Evolutionary conservation across 2,888 invertebrate species (phyloP), one percentile per base, ranked within the genome.

Genomic region (Fragum sueziense): DNA sequence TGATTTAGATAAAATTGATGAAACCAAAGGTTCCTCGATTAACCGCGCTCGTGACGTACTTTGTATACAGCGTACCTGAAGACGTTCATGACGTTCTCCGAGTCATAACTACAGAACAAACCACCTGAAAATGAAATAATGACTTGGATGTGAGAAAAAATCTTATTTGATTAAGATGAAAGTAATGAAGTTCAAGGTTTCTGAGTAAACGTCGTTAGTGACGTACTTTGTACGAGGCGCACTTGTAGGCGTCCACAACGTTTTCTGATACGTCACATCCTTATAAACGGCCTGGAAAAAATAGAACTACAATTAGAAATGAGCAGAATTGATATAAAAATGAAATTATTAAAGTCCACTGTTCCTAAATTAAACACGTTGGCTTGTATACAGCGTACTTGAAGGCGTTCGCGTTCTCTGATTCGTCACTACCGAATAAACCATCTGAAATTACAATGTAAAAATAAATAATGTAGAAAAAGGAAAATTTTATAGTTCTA

Each of bases 151-250:
- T 41, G 41, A 17, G 41, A 41, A 41, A 41, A 41, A 17, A 17
- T 41, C 41, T 9, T 41, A 17, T 17, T 11, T 17, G 41, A 17
- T 9, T 9, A 11, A 41, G 17, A 9, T 9, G 9, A 41, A 41
- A 94, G 51, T 97, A 97, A 82, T 96, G 95, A 72, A 98, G 94
- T 33, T 85, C 79, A n/a, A 89, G 85, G 57, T 84, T 82, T 22
- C 78, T 79, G 27, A 89, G 78, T 17, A 90, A 80, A 25, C 84
- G 79, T n/a, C 87, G 80, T 71, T 90, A 88, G 65, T 90, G 90
- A 69, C 89, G 90, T 14, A 91, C 87, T 97, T 97, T 51, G 97
- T 97, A 82, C 96, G 95, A 72, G 98, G 94, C 34, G 83, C 78
- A 20, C 89, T 85, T 34, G 81, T 82, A 25, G n/a, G n/a, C n/a